phyloP scores from a whole-genome alignment of 2,888 invertebrate genomes.

The Hartigia nigra region DNA sequence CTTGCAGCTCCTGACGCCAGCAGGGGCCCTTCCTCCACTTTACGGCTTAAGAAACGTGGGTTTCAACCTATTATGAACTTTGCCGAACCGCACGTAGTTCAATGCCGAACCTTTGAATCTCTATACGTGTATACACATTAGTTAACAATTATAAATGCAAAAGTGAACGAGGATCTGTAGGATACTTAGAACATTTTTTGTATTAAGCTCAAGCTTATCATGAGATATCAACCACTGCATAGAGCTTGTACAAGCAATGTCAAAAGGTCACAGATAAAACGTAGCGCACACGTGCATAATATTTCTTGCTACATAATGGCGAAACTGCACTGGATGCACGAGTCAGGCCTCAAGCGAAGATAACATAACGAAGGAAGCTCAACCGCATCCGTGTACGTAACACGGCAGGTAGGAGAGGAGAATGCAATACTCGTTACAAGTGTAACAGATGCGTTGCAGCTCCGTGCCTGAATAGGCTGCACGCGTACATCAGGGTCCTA shows the following conservation, averaged over 20 bases:
- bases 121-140: no score
- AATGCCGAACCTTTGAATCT: background rate
- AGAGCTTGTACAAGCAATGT: no score
- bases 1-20: background rate
- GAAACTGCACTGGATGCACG: background rate
- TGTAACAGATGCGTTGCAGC: background rate
- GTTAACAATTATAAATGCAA: no score
- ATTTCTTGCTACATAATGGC: background rate
- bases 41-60: background rate
- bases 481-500: background rate
- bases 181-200: no score
- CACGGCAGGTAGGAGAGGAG: background rate
- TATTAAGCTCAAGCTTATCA: no score
- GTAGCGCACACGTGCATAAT: background rate
- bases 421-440: background rate
- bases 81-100: background rate
- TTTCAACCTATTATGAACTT: background rate
- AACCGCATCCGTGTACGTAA: background rate
- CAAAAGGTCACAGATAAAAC: no score
- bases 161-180: no score
- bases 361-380: background rate
- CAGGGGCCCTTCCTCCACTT: background rate
- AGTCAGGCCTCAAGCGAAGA: background rate
- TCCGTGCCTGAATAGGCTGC: background rate
- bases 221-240: no score